phyloP scores from a whole-genome alignment of 2,113 vertebrate genomes.

The Uropsilus gracilis region DNA sequence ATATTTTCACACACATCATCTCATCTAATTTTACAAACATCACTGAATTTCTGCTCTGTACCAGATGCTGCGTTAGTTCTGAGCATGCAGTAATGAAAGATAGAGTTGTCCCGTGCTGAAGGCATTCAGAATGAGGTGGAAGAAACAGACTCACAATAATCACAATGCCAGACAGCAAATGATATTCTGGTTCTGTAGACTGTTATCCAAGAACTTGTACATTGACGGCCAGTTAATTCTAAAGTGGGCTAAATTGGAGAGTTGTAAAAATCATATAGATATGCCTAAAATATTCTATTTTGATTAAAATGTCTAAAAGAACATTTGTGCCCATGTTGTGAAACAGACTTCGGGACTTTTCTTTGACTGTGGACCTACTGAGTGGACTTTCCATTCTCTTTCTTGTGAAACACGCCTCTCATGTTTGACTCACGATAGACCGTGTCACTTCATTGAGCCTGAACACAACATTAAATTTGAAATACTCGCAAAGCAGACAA shows the following conservation, averaged over 20 bases:
- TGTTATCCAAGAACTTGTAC: not conserved
- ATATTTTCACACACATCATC: not conserved
- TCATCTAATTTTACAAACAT: constrained; percentile 8
- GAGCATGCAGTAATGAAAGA: constrained; percentile 2
- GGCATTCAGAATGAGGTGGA: not conserved
- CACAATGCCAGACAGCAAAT: not conserved
- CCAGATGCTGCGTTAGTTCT: not conserved
- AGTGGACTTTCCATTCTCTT: not conserved
- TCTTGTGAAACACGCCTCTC: not conserved
- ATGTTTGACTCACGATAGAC: not conserved
- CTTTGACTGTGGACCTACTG: not conserved
- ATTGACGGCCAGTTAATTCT: constrained; percentile 3
- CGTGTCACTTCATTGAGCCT: constrained; percentile 11
- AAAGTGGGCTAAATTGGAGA: not conserved
- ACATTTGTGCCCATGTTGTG: not conserved
- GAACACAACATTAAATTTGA: constrained; percentile 1
- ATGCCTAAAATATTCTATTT: not conserved
- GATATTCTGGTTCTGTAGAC: constrained; percentile 1
- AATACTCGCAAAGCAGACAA: constrained; percentile 5
- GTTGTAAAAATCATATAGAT: not conserved
- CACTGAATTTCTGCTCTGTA: not conserved
- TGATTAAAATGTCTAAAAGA: not conserved
- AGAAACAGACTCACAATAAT: not conserved
- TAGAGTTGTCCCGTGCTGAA: not conserved
- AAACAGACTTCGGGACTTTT: not conserved